Base-by-base conservation (phyloP, 1,140 invertebrate genomes). In the Tetramorium parvispinum region DNA sequence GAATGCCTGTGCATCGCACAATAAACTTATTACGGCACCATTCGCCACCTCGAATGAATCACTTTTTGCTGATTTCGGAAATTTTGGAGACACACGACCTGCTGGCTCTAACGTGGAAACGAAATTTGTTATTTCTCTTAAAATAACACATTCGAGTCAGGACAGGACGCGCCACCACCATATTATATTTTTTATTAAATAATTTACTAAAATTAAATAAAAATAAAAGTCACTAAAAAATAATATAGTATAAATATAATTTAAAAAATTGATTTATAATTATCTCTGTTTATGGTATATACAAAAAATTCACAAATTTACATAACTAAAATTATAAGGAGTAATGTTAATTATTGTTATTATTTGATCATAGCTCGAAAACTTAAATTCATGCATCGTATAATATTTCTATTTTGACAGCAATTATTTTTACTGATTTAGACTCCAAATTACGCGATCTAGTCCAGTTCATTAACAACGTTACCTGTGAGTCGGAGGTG, bases 1-100 rank as follows among this genome's bases (percentile, higher is more conserved):
- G 83, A 95, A 96, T 71, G 96, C 96, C 94, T 97, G 97, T 70
- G 96, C 97, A 89, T 97, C 96, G 92, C 97, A 97, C 59, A 97
- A 95, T 71, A 97, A 93, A 86, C 95, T 96, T 79, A 96, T 87
- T 24, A 85, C 63, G 16, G 77, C 78, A 5, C 46, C 82, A 57
- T 57, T 40, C 10, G 70, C 76, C 66, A 91, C 85, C 57, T 94
- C 92, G 75, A 93, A 92, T 32, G 93, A 89, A 61, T 95, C 89
- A 63, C 88, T 91, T 85, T 93, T 95, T 27, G 94, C 92, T 6
- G 93, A 91, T 87, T 92, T 92, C n/a, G 96, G 95, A 89, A 96
- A 94, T 94, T 96, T 96, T 32, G 96, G 96, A 51, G 95, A 95
- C 24, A 96, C 96, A 88, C 95, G 95, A 95, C 96, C 96, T 57